A percentile compares a stretch with the other conserved stretches of the same genome.
These are phyloP conservation scores for Lemur catta DNA, from an alignment of 2,797 vertebrate species.

Conservation along the genomic window DNA sequence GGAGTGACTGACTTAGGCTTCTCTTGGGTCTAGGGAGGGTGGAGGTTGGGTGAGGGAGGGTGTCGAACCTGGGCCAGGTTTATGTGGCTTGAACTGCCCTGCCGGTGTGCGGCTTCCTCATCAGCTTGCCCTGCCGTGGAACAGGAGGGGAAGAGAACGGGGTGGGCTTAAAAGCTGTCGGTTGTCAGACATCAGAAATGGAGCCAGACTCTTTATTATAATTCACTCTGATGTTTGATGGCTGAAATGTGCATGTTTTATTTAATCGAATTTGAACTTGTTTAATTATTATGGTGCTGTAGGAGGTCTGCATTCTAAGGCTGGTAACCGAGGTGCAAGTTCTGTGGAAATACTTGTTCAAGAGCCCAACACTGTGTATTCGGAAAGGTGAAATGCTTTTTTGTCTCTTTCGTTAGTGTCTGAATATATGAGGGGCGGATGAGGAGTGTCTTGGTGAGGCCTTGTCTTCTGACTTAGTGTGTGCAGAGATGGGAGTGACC, in stretches of 20 bases:
- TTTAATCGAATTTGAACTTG: not conserved
- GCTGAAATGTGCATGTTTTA: not conserved
- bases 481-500: too few species aligned
- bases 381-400: not conserved
- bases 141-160: not conserved
- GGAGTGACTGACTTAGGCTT: not conserved
- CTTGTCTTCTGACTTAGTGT: too few species aligned
- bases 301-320: not conserved
- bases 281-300: not conserved
- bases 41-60: too few species aligned
- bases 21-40: not conserved
- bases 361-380: not conserved
- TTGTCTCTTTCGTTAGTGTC: not conserved
- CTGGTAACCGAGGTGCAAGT: not conserved
- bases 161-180: not conserved
- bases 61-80: not conserved
- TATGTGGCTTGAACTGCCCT: not conserved
- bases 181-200: not conserved
- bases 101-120: too few species aligned
- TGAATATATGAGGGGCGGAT: not conserved
- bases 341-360: not conserved
- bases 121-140: not conserved
- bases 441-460: too few species aligned
- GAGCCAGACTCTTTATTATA: too few species aligned
- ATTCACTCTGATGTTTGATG: not conserved